These are phyloP conservation scores for Acipenser oxyrinchus DNA, from an alignment of 2,797 vertebrate genomes.

Conservation along the genomic window DNA sequence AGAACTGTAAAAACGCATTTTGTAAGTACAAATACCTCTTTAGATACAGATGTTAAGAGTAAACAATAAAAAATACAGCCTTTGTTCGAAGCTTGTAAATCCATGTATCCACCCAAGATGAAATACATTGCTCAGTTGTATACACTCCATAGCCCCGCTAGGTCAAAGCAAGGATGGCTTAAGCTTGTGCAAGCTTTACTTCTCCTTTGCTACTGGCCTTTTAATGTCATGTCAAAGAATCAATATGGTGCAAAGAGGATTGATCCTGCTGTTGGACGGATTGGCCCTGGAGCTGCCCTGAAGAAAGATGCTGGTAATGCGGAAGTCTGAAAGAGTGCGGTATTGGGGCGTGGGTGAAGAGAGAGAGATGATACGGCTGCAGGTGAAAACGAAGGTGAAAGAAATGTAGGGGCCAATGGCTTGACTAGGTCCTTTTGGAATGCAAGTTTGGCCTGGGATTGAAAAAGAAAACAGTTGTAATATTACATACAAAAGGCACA, in stretches of 20 bases:
- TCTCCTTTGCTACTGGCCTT: conserved; percentile 34
- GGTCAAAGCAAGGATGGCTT: conserved; percentile 14
- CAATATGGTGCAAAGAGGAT: conserved; percentile 86
- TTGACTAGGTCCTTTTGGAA: conserved; percentile 82
- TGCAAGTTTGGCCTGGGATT: conserved; percentile 69
- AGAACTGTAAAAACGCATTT: conserved; percentile 7
- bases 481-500: neutral
- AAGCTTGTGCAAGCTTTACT: conserved; percentile 15
- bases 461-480: no score
- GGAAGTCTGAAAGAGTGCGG: conserved; percentile 74
- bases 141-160: conserved; percentile 16
- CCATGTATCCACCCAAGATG: neutral
- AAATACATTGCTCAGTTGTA: conserved; percentile 11
- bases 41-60: conserved; percentile 15
- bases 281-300: conserved; percentile 77
- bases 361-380: conserved; percentile 65
- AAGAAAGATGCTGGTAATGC: conserved; percentile 72
- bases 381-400: conserved; percentile 69
- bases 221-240: conserved; percentile 20
- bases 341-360: conserved; percentile 61
- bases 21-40: conserved; percentile 3
- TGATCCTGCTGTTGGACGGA: conserved; percentile 74
- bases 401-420: conserved; percentile 74
- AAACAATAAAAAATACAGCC: conserved; percentile 23
- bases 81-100: conserved; percentile 27